phyloP scores from a whole-genome alignment of 2,113 vertebrate species.

The Engraulis encrasicolus region DNA sequence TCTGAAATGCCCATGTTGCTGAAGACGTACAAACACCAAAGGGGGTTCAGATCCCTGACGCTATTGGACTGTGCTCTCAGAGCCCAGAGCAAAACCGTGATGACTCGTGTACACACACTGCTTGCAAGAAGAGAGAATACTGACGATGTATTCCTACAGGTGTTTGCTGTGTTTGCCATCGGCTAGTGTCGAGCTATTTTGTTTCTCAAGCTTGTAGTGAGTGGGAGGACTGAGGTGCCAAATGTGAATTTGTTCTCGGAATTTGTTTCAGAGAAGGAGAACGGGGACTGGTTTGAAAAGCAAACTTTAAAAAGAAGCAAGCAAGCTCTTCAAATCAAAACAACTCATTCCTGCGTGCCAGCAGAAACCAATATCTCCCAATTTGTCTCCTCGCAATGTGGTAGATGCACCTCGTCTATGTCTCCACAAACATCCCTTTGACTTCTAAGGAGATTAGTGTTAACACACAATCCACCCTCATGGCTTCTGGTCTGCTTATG shows the following conservation, averaged over 20 bases:
- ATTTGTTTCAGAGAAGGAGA: not conserved
- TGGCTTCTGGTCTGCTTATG: not conserved
- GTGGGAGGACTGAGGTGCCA: too few species aligned
- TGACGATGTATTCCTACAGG: too few species aligned
- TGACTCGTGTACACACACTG: too few species aligned
- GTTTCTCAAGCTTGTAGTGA: too few species aligned
- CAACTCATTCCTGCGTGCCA: not conserved
- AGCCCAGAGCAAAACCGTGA: not conserved
- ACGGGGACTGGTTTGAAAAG: not conserved
- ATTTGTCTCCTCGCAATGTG: too few species aligned
- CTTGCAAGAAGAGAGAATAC: too few species aligned
- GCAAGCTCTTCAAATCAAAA: not conserved
- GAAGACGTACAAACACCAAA: not conserved
- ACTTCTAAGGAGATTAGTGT: not conserved
- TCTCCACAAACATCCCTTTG: not conserved
- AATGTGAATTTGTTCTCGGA: not conserved
- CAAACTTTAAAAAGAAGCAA: not conserved
- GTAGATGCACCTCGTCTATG: not conserved
- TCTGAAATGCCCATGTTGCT: not conserved
- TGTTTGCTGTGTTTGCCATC: too few species aligned
- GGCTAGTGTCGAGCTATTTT: too few species aligned
- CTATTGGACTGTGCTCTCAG: not conserved
- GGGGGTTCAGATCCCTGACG: not conserved
- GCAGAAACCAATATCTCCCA: too few species aligned
- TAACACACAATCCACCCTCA: not conserved